phyloP scores from a whole-genome alignment of 2,797 vertebrate species.

The Hirundo rustica region DNA sequence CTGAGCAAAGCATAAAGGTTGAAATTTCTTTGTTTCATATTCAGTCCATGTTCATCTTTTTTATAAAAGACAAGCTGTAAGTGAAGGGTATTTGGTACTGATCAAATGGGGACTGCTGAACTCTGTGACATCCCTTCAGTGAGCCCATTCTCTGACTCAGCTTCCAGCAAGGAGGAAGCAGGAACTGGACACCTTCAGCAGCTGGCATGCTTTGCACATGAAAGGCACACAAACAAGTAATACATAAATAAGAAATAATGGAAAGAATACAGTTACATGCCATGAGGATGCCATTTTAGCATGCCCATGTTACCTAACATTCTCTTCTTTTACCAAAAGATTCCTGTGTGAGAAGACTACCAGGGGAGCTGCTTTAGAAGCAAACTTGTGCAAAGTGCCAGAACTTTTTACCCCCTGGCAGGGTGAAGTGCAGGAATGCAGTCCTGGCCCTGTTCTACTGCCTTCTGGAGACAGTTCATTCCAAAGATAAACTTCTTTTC shows the following conservation, averaged over 20 bases:
- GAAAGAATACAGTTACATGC: not conserved
- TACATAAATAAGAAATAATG: not conserved
- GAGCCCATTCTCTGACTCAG: not conserved
- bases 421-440: not conserved
- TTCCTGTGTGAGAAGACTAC: not conserved
- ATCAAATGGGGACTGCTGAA: not conserved
- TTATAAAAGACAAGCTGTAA: not conserved
- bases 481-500: not conserved
- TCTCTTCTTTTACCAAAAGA: not conserved
- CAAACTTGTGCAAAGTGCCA: not conserved
- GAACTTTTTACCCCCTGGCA: not conserved
- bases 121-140: not conserved
- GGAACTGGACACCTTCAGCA: not conserved
- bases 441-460: not conserved
- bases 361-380: not conserved
- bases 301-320: not conserved
- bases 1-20: not conserved
- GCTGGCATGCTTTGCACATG: not conserved
- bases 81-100: not conserved
- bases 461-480: not conserved
- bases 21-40: not conserved
- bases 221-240: not conserved
- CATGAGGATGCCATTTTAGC: not conserved
- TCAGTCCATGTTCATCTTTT: not conserved
- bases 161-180: not conserved